Conservation (phyloP, 2,888 invertebrate genomes). For the Oegoconia quadripuncta region DNA sequence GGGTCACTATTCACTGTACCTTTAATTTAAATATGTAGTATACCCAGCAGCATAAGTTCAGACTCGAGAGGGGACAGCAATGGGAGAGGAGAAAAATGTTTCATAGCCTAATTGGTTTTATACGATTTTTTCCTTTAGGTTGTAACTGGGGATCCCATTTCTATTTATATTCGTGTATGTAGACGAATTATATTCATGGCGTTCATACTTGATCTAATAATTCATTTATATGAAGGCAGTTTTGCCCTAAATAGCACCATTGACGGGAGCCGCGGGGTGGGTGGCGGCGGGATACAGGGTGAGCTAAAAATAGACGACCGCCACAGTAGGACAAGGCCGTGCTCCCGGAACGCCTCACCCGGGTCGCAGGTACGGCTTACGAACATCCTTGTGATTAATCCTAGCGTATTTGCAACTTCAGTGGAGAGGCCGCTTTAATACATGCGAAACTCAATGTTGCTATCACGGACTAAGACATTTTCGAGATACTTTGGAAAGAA, state of each 20-base stretch:
- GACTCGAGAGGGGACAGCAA: no score
- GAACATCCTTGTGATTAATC: slow-evolving; percentile 66
- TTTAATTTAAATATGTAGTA: no score
- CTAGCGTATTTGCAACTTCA: slow-evolving; percentile 48
- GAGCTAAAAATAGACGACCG: slow-evolving; percentile 69
- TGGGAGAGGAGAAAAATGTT: no score
- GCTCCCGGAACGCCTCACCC: slow-evolving; percentile 46
- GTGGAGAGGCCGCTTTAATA: slow-evolving; percentile 48
- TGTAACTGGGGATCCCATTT: no score
- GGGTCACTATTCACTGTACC: no score
- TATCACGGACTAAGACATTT: no score
- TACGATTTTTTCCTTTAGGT: no score
- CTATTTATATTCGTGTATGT: no score
- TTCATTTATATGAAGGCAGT: slow-evolving; percentile 20
- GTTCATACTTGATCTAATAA: neutral
- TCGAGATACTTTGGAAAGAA: no score
- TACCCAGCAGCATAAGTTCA: no score
- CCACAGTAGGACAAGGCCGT: slow-evolving; percentile 68
- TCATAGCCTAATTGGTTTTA: no score
- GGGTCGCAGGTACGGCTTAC: slow-evolving; percentile 51
- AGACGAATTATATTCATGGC: neutral
- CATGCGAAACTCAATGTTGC: slow-evolving; percentile 40
- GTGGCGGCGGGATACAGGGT: slow-evolving; percentile 29
- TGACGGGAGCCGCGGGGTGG: slow-evolving; percentile 43
- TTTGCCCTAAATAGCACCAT: slow-evolving; percentile 65